Conservation (phyloP, 2,113 vertebrate species). For the Tamias sibiricus region DNA sequence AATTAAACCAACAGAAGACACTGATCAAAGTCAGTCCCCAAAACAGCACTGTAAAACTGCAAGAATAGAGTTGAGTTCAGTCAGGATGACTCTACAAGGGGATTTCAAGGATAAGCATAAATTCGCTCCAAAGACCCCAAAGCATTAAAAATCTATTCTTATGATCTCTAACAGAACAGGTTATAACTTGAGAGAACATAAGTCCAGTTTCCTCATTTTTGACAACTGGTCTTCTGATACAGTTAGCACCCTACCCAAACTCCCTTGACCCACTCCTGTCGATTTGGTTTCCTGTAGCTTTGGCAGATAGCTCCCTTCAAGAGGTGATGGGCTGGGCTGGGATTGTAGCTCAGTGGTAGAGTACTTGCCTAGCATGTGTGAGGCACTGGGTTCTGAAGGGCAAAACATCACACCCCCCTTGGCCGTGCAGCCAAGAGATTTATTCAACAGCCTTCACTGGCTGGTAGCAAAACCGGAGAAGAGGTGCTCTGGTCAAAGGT, state of each 20-base stretch:
- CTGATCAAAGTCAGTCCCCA: neutral
- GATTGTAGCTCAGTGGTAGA: no score
- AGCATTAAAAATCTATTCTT: neutral
- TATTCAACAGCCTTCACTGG: no score
- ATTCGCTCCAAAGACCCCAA: neutral
- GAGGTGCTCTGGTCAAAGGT: no score
- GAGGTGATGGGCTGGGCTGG: no score
- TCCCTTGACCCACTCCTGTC: neutral
- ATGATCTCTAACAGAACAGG: neutral
- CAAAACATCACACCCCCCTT: no score
- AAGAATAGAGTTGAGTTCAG: neutral
- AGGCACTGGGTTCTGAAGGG: no score
- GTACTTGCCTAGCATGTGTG: no score
- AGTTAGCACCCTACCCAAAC: neutral
- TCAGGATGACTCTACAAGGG: neutral
- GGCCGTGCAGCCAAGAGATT: no score
- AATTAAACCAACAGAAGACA: neutral
- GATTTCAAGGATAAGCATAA: neutral
- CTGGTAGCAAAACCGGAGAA: no score
- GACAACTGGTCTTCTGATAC: constrained; percentile 21
- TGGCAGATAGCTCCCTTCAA: neutral
- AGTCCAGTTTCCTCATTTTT: neutral
- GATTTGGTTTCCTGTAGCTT: neutral
- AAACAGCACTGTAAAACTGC: neutral
- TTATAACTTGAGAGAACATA: constrained; percentile 1